These are phyloP conservation scores for Drosophila siamana DNA, from an alignment of 2,888 invertebrate genomes.

Conservation along the genomic window DNA sequence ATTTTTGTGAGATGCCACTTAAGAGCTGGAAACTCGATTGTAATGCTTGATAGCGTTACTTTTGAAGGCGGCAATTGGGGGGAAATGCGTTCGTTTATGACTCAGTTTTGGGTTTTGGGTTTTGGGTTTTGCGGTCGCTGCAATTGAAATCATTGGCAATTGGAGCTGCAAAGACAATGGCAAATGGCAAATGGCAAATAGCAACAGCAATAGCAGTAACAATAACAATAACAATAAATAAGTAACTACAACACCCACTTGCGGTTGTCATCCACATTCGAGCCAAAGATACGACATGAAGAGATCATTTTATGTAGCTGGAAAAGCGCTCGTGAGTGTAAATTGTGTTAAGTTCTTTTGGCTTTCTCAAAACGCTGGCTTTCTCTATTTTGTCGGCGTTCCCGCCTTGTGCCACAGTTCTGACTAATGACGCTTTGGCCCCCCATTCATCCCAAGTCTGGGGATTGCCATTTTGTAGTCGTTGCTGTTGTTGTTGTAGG, in stretches of 20 bases:
- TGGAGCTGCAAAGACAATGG: conserved; percentile 65
- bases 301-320: conserved; percentile 63
- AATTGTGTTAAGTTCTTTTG: conserved; percentile 80
- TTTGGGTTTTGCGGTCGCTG: conserved; percentile 72
- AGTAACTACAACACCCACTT: conserved; percentile 68
- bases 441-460: conserved; percentile 9
- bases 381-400: conserved; percentile 54
- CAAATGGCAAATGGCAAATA: no score
- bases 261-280: conserved; percentile 64
- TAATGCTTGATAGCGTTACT: background rate
- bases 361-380: conserved; percentile 73
- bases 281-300: background rate
- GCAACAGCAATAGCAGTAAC: conserved; percentile 8
- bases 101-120: conserved; percentile 16
- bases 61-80: background rate
- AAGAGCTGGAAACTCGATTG: background rate
- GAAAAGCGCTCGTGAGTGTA: conserved; percentile 76
- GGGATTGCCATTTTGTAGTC: conserved; percentile 45
- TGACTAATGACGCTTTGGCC: conserved; percentile 69
- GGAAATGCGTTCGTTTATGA: conserved; percentile 8
- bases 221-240: conserved; percentile 29
- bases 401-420: conserved; percentile 48
- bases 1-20: conserved; percentile 1
- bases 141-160: conserved; percentile 66
- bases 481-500: conserved; percentile 64